A percentile compares a stretch with the other conserved stretches of the same genome.
These are phyloP conservation scores for Brachypteracias leptosomus DNA, from an alignment of 2,113 vertebrate species.

Conservation along the genomic window DNA sequence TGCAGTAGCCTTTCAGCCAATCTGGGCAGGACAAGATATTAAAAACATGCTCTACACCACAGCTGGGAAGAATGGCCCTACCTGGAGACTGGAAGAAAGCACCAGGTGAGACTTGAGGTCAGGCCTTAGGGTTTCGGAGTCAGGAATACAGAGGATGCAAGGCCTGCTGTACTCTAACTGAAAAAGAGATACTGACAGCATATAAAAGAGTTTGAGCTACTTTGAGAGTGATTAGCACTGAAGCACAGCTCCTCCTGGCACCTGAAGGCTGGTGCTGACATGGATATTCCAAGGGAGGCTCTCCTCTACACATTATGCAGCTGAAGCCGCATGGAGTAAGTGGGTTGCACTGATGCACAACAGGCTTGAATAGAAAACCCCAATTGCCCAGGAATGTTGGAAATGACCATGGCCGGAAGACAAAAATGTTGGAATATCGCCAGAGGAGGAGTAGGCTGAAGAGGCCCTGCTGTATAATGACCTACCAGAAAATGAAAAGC, in stretches of 20 bases:
- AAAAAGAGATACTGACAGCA: neutral
- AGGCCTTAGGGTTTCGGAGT: neutral
- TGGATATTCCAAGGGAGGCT: neutral
- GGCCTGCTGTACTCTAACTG: no score
- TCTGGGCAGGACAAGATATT: neutral
- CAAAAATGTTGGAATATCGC: neutral
- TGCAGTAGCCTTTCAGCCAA: neutral
- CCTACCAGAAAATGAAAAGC: neutral
- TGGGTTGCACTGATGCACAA: neutral
- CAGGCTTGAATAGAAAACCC: neutral
- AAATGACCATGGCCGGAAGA: neutral
- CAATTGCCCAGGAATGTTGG: neutral
- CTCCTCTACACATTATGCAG: neutral
- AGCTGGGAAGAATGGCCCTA: neutral
- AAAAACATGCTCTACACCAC: neutral
- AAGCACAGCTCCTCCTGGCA: no score
- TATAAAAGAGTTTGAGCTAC: neutral
- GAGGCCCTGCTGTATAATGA: neutral
- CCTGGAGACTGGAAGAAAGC: neutral
- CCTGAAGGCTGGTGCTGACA: neutral
- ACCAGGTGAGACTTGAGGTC: neutral
- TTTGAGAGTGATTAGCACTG: neutral
- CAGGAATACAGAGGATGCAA: neutral
- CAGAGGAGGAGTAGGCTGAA: neutral
- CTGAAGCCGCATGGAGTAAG: neutral